Conservation (phyloP, 23 tunicate species). For the Diplosoma virens region DNA sequence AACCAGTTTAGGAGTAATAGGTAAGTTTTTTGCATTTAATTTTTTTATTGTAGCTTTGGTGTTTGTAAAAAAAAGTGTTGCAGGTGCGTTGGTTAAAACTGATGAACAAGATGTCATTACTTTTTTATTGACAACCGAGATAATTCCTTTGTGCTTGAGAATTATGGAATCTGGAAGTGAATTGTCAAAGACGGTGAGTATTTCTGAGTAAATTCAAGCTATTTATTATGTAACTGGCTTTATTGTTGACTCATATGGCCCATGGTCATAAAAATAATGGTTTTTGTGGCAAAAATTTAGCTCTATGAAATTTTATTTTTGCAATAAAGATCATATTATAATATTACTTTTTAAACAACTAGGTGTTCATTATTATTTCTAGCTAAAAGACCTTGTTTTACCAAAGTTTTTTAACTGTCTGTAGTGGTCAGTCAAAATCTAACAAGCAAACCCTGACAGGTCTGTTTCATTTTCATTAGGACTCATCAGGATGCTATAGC, state of each 20-base stretch:
- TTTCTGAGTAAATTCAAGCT: too few relatives aligned
- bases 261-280: background rate
- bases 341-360: too few relatives aligned
- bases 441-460: too few relatives aligned
- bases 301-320: background rate
- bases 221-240: background rate
- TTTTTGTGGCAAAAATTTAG: background rate
- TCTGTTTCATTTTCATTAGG: too few relatives aligned
- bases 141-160: constrained; percentile 89
- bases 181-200: constrained; percentile 86
- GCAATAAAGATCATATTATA: too few relatives aligned
- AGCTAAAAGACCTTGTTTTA: too few relatives aligned
- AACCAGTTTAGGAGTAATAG: constrained; percentile 95
- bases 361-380: too few relatives aligned
- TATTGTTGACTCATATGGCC: background rate
- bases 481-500: too few relatives aligned
- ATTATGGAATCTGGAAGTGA: constrained; percentile 98
- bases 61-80: background rate
- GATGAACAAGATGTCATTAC: constrained; percentile 99
- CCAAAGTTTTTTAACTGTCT: too few relatives aligned
- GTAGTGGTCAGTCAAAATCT: too few relatives aligned
- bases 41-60: too few relatives aligned
- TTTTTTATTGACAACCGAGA: constrained; percentile 94
- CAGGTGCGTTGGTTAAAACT: constrained; percentile 94
- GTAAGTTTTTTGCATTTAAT: too few relatives aligned